Percentiles rank a stretch among this genome's conserved stretches.
Conservation (phyloP, 2,113 vertebrate species). For the Muscicapa adusta region DNA sequence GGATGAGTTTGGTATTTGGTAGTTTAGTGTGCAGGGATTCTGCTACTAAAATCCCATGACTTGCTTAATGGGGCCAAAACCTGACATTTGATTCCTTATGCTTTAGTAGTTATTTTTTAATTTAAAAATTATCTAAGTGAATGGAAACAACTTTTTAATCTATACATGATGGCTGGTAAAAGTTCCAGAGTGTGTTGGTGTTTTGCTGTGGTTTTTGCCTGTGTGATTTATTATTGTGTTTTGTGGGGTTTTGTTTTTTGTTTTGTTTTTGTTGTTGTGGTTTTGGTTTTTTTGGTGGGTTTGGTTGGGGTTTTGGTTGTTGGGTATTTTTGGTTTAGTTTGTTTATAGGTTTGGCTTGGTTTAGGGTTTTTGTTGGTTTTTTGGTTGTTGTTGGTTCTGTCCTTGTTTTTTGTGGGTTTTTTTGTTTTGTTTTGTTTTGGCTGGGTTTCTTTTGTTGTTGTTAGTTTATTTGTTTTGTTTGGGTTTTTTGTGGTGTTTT, state of each 20-base stretch:
- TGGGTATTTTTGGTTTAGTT: not conserved
- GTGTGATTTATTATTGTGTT: not conserved
- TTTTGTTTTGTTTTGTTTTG: not conserved
- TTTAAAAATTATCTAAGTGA: not conserved
- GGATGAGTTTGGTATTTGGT: not conserved
- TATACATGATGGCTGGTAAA: not conserved
- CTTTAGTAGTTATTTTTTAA: not conserved
- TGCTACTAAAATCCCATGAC: not conserved
- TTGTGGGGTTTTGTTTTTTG: accelerated
- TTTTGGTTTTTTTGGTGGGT: not conserved
- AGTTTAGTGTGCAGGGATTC: not conserved
- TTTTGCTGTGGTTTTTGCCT: not conserved
- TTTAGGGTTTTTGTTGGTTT: no score
- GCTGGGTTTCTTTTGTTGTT: no score
- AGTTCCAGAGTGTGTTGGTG: not conserved
- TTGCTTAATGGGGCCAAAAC: not conserved
- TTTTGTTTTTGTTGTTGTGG: not conserved
- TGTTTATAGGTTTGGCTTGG: not conserved
- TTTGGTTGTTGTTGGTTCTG: not conserved
- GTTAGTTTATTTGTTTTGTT: no score
- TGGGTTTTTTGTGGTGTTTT: not conserved
- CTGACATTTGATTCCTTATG: not conserved
- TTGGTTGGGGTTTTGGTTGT: not conserved
- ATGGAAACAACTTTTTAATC: not conserved
- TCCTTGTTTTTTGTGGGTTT: not conserved